Conservation (phyloP, 1,140 invertebrate species). For the Euwallacea similis region DNA sequence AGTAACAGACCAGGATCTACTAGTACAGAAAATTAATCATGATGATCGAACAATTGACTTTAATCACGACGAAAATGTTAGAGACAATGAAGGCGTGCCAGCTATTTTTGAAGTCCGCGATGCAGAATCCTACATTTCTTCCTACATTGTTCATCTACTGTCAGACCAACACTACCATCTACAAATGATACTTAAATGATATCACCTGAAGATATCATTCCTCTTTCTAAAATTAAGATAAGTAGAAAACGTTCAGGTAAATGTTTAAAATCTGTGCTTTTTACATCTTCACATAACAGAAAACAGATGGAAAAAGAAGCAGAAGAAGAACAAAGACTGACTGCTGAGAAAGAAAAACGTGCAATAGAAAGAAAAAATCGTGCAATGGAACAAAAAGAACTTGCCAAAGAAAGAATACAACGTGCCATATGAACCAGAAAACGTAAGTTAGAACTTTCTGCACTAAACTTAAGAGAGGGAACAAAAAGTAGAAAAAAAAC, state of each 20-base stretch:
- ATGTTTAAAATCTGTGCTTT: not conserved
- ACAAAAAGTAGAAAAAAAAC: not conserved
- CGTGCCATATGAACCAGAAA: not conserved
- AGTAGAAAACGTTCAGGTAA: not conserved
- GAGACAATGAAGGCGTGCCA: not conserved
- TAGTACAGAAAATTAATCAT: not conserved
- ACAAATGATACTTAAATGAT: not conserved
- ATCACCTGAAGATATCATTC: not conserved
- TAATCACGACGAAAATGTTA: constrained; percentile 2
- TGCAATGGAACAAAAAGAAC: not conserved
- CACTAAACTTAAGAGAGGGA: not conserved
- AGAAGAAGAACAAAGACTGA: not conserved
- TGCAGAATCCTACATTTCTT: not conserved
- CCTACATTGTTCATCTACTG: not conserved
- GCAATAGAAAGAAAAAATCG: no score
- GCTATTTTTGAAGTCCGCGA: not conserved
- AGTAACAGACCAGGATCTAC: constrained; percentile 1
- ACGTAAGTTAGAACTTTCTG: not conserved
- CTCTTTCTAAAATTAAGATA: not conserved
- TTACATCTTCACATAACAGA: not conserved
- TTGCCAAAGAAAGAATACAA: no score
- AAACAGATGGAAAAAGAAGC: not conserved
- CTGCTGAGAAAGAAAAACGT: constrained; percentile 2
- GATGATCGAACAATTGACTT: constrained; percentile 1
- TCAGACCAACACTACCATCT: not conserved